phyloP scores from a whole-genome alignment of 1,140 invertebrate species.

The Drosophila asahinai region DNA sequence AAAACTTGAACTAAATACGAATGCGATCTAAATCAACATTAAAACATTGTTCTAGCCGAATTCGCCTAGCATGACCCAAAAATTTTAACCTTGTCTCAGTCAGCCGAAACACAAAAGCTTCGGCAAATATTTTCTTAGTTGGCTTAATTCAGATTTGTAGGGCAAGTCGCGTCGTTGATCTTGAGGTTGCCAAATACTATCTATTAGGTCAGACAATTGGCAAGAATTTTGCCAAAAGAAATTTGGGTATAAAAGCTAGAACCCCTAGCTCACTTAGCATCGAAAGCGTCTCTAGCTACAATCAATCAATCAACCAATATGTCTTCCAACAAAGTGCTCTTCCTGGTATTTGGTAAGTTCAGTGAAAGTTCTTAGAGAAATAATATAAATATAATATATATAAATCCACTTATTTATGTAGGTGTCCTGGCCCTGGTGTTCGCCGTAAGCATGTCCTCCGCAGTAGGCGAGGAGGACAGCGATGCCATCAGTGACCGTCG shows the following conservation, averaged over 20 bases:
- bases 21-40: neutral
- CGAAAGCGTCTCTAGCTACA: constrained; percentile 33
- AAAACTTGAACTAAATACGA: neutral
- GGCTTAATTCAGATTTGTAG: constrained; percentile 33
- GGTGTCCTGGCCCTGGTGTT: constrained; percentile 60
- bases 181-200: constrained; percentile 1
- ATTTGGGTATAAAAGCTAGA: constrained; percentile 56
- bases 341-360: constrained; percentile 61
- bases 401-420: neutral
- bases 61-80: constrained; percentile 5
- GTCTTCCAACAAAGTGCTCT: constrained; percentile 55
- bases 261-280: constrained; percentile 34
- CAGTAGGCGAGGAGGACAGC: constrained; percentile 3
- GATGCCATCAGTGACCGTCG: constrained; percentile 63
- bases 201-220: constrained; percentile 17
- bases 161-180: constrained; percentile 2
- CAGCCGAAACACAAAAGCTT: neutral
- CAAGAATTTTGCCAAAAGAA: constrained; percentile 29
- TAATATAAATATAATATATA: neutral
- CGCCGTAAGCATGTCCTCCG: constrained; percentile 14
- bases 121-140: constrained; percentile 60
- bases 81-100: constrained; percentile 17
- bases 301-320: constrained; percentile 44
- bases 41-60: neutral
- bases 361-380: neutral